phyloP scores from a whole-genome alignment of 1,140 invertebrate species.

The Vanessa atalanta region DNA sequence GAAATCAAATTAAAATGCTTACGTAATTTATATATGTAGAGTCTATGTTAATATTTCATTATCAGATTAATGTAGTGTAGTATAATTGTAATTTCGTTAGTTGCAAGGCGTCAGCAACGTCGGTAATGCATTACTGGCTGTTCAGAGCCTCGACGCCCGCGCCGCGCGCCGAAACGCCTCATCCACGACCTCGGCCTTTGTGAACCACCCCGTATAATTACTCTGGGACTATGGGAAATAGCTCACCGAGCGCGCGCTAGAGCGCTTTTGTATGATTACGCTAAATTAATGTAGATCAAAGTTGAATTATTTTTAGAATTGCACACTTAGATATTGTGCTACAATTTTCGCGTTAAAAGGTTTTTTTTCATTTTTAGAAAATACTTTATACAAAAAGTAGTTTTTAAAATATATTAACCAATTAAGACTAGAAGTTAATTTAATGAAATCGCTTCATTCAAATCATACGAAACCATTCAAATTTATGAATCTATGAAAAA shows the following conservation, averaged over 20 bases:
- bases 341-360: neutral
- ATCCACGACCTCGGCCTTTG: conserved; percentile 57
- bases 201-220: conserved; percentile 70
- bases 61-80: neutral
- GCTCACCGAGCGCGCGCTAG: conserved; percentile 62
- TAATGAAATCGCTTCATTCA: no score
- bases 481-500: no score
- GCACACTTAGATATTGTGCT: neutral
- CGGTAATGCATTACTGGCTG: conserved; percentile 46
- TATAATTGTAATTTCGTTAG: conserved; percentile 20
- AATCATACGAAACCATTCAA: no score
- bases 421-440: no score
- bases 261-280: conserved; percentile 70
- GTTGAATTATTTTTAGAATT: conserved; percentile 21
- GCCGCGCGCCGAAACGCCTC: conserved; percentile 37
- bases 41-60: neutral
- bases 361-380: neutral
- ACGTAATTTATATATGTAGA: neutral
- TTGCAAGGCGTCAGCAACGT: conserved; percentile 13
- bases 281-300: conserved; percentile 68
- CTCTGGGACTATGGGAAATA: conserved; percentile 77
- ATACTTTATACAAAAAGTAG: no score
- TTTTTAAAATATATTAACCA: no score
- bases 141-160: conserved; percentile 37
- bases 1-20: no score